Percentiles rank a stretch among this genome's conserved stretches.
Conservation (phyloP, 2,797 vertebrate species). For the Platyrinchus mystaceus region DNA sequence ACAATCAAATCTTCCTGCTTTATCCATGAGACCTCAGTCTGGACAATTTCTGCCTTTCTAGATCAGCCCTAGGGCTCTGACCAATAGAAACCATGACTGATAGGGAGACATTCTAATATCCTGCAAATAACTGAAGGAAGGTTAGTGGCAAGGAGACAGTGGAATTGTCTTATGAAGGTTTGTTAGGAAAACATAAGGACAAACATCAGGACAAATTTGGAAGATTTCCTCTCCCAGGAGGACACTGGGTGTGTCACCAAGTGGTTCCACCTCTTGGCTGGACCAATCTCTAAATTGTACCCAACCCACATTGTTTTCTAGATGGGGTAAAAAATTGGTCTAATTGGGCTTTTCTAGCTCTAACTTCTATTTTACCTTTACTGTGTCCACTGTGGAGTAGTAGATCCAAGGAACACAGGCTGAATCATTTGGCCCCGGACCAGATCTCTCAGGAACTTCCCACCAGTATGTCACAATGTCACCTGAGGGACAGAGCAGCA, state of each 20-base stretch:
- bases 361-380: slow-evolving; percentile 70
- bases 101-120: neutral
- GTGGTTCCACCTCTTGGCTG: neutral
- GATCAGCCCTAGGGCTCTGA: neutral
- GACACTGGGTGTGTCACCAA: neutral
- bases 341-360: neutral
- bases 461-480: slow-evolving; percentile 75
- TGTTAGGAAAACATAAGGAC: neutral
- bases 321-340: rapidly evolving
- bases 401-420: slow-evolving; percentile 78
- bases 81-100: neutral
- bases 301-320: neutral
- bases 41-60: neutral
- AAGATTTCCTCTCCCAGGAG: neutral
- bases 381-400: slow-evolving; percentile 75
- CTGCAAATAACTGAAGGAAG: neutral
- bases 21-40: neutral
- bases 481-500: slow-evolving; percentile 46
- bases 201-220: neutral
- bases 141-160: neutral
- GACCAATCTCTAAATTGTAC: neutral
- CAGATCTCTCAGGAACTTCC: slow-evolving; percentile 75
- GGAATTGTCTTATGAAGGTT: neutral
- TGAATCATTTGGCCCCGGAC: slow-evolving; percentile 77
- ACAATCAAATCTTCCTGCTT: neutral